These are phyloP conservation scores for Talpa occidentalis DNA, from an alignment of 2,113 vertebrate species.

Conservation along the genomic window DNA sequence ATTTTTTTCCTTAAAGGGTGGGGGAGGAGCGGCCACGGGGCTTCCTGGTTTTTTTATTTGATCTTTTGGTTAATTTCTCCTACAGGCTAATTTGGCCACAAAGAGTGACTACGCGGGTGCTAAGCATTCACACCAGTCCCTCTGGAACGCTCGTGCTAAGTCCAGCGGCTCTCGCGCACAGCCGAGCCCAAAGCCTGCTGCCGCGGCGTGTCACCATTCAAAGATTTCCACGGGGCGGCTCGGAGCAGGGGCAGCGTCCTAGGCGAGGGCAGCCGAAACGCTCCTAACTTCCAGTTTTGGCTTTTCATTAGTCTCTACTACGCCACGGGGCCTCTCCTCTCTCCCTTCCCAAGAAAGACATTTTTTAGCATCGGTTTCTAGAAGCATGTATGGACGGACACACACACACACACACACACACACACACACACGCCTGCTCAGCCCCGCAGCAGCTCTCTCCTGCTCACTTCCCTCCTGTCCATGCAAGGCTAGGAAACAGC, in stretches of 20 bases:
- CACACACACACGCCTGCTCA: constrained; percentile 71
- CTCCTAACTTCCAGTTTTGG: constrained; percentile 63
- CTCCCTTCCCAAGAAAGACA: constrained; percentile 62
- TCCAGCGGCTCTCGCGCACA: constrained; percentile 75
- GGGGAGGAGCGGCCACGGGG: constrained; percentile 56
- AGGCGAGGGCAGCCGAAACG: constrained; percentile 58
- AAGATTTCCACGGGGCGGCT: constrained; percentile 61
- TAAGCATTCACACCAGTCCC: constrained; percentile 82
- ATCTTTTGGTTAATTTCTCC: constrained; percentile 63
- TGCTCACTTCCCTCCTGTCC: constrained; percentile 69
- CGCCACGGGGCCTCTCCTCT: not conserved
- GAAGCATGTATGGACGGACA: constrained; percentile 4
- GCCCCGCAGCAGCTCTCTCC: constrained; percentile 66
- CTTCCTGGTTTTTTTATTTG: constrained; percentile 73
- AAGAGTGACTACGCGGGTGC: constrained; percentile 61
- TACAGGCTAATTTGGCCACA: constrained; percentile 73
- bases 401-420: constrained; percentile 8
- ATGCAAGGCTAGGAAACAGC: constrained; percentile 81
- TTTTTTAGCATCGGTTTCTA: constrained; percentile 52
- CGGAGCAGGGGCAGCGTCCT: constrained; percentile 55
- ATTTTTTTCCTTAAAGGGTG: constrained; percentile 59
- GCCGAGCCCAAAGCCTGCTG: constrained; percentile 58
- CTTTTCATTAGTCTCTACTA: constrained; percentile 58
- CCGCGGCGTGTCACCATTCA: constrained; percentile 58
- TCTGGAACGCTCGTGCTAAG: constrained; percentile 77